These are phyloP conservation scores for Strigops habroptila DNA, from an alignment of 2,113 vertebrate species.

Conservation along the genomic window DNA sequence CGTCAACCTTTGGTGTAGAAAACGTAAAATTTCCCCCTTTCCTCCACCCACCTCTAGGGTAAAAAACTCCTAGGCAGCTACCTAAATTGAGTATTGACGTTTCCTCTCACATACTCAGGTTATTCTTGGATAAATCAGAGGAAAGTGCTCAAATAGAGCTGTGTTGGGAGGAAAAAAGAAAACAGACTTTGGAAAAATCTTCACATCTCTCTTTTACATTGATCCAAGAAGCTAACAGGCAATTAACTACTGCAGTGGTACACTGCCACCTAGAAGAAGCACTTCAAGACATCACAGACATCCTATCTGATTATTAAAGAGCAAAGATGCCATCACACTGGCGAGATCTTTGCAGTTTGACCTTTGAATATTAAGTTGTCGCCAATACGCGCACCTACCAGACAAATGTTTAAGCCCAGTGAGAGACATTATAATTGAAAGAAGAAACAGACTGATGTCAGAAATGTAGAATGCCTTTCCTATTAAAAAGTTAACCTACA, in stretches of 20 bases:
- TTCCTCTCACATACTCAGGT: slow-evolving; percentile 16
- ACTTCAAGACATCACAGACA: slow-evolving; percentile 44
- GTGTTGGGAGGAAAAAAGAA: not conserved
- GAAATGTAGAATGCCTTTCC: not conserved
- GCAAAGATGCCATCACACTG: slow-evolving; percentile 24
- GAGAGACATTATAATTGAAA: slow-evolving; percentile 44
- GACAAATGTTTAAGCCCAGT: slow-evolving; percentile 29
- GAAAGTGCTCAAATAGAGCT: slow-evolving; percentile 30
- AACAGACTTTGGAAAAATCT: slow-evolving; percentile 32
- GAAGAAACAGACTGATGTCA: not conserved
- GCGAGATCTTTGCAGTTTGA: slow-evolving; percentile 34
- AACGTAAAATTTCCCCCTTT: not conserved
- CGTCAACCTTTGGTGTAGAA: not conserved
- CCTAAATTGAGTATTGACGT: slow-evolving; percentile 9
- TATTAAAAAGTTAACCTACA: slow-evolving; percentile 36
- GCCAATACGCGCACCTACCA: not conserved
- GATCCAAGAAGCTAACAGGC: slow-evolving; percentile 53
- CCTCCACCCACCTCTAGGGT: not conserved
- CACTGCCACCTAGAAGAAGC: slow-evolving; percentile 46
- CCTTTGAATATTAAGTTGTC: slow-evolving; percentile 54
- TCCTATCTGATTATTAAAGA: slow-evolving; percentile 54
- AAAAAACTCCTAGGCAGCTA: not conserved
- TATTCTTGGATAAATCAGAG: slow-evolving; percentile 51
- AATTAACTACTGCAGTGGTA: slow-evolving; percentile 53
- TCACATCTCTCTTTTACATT: slow-evolving; percentile 49